Base-by-base conservation (phyloP, 2,888 invertebrate species). In the Polyploca ridens region DNA sequence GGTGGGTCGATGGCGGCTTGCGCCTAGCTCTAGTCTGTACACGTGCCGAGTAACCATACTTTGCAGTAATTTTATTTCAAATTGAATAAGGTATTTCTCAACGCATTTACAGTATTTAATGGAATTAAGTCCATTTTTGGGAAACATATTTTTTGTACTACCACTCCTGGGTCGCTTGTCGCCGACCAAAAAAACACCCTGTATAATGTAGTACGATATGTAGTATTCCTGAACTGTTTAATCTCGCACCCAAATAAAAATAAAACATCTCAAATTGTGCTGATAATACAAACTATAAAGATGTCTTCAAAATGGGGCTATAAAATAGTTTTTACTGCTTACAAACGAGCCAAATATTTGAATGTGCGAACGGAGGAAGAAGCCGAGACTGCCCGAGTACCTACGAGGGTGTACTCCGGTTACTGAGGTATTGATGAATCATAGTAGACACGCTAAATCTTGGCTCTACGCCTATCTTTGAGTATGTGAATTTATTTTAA, bases 271-370 rank as follows among this genome's bases (percentile, higher is more conserved):
- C 54, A 19, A 54, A 54, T 54, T 19, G 54, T 54, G 54, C 54
- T n/a, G 54, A 54, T 54, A 54, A 54, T 54, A 54, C 54, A 54
- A 54, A 54, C 54, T 54, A 54, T 54, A 54, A 54, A 54, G 19
- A 54, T 54, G 54, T 54, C 54, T 54, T 54, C n/a, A 19, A 54
- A 54, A 54, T 54, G 54, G 46, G 19, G 54, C 54, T 10, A 54
- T 54, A 16, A 54, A 54, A 54, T 54, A 54, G 54, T 19, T 54
- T 54, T 54, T 54, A 54, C 54, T 54, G 54, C 54, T 54, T 54
- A 19, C 19, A 54, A 54, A 54, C 54, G 54, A 54, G 54, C 54
- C 54, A 54, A 54, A 54, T 54, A 54, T 54, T 54, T 54, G 54
- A 54, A 54, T 54, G 54, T 54, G 54, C 54, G 3, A 54, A 54